Evolutionary conservation across 1,140 invertebrate genomes (phyloP).

Genomic region (Periplaneta americana): DNA sequence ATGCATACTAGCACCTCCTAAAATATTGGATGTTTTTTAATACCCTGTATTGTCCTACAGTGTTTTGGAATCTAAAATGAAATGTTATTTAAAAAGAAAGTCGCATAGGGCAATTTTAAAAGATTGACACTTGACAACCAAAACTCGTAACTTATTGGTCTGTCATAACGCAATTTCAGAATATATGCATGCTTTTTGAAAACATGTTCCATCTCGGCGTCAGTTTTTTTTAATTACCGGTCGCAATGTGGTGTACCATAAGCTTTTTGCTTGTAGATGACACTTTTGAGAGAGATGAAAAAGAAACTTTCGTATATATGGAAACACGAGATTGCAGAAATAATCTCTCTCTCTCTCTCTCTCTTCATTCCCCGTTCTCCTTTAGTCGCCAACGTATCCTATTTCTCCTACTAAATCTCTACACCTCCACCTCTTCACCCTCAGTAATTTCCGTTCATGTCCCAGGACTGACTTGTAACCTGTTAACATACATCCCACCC

Average conservation of each 20-base stretch:
- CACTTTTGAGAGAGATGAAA: neutral
- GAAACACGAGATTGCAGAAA: neutral
- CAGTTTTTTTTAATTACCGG: neutral
- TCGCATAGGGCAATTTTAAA: neutral
- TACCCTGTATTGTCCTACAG: no score
- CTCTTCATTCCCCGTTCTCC: no score
- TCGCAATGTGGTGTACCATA: neutral
- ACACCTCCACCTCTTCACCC: neutral
- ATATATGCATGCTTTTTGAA: neutral
- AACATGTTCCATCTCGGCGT: neutral
- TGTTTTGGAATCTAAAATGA: no score
- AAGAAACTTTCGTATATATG: neutral
- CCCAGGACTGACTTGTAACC: neutral
- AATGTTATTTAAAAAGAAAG: neutral
- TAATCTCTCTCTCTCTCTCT: neutral
- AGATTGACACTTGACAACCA: neutral
- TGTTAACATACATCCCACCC: neutral
- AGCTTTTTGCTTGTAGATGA: neutral
- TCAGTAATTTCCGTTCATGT: neutral
- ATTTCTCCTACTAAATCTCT: neutral
- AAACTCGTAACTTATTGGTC: neutral
- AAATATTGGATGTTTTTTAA: no score
- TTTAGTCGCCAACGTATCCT: neutral
- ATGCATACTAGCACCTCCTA: no score
- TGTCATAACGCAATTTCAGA: neutral